Percentiles rank a stretch among this genome's conserved stretches.
Evolutionary conservation across 2,797 vertebrate species (phyloP).

Genomic region (Zenarchopterus dispar): DNA sequence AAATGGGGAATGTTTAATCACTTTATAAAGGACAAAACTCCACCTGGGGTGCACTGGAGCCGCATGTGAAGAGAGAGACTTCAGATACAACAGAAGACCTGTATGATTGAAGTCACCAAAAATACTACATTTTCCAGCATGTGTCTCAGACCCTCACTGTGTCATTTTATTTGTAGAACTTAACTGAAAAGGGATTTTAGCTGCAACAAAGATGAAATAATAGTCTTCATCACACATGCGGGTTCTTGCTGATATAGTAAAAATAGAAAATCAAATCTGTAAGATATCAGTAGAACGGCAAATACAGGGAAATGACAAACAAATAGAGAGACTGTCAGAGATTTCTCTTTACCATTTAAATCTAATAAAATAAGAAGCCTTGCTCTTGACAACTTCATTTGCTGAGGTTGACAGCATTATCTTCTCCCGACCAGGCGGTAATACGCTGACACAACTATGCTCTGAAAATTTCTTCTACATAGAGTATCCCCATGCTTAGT

Average conservation of each 20-base stretch:
- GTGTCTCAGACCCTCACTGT: no score
- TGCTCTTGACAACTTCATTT: constrained; percentile 49
- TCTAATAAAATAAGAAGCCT: constrained; percentile 35
- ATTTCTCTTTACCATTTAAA: constrained; percentile 29
- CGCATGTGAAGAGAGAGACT: constrained; percentile 4
- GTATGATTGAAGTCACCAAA: background rate
- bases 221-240: constrained; percentile 7
- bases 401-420: constrained; percentile 45
- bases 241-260: background rate
- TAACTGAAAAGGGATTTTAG: no score
- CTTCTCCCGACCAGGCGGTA: constrained; percentile 31
- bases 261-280: background rate
- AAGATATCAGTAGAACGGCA: constrained; percentile 13
- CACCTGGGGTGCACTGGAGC: background rate
- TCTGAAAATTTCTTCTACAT: constrained; percentile 27
- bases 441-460: constrained; percentile 36
- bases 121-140: background rate
- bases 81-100: background rate
- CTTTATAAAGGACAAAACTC: constrained; percentile 16
- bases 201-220: no score
- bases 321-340: constrained; percentile 27
- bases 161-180: no score
- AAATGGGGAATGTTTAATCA: constrained; percentile 20
- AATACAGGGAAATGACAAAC: constrained; percentile 30
- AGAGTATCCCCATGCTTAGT: constrained; percentile 17